Evolutionary conservation across 2,888 invertebrate species (phyloP).

Genomic region (Limnephilus rhombicus): DNA sequence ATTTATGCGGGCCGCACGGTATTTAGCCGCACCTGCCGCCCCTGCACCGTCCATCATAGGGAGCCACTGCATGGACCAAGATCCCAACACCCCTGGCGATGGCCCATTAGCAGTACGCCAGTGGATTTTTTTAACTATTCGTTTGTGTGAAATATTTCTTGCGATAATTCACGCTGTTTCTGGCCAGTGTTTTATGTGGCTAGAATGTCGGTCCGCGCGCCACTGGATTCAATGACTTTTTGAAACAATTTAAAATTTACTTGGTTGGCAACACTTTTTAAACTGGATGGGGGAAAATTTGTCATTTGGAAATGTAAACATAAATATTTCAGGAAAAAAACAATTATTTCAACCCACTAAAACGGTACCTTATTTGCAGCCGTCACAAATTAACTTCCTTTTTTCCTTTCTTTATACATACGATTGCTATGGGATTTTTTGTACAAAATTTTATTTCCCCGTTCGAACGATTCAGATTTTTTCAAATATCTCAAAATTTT

Average conservation of each 20-base stretch:
- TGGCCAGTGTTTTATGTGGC: slow-evolving; percentile 8
- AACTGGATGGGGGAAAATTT: background rate
- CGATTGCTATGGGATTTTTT: no score
- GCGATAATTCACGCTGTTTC: slow-evolving; percentile 31
- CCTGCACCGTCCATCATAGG: slow-evolving; percentile 65
- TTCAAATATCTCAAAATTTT: no score
- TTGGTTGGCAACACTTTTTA: no score
- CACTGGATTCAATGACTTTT: slow-evolving; percentile 2
- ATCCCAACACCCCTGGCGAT: slow-evolving; percentile 39
- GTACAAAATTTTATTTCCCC: no score
- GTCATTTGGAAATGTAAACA: background rate
- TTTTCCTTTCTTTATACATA: background rate
- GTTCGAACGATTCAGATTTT: no score
- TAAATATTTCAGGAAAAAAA: background rate
- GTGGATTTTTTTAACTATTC: slow-evolving; percentile 36
- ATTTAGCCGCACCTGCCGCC: slow-evolving; percentile 67
- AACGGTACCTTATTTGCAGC: background rate
- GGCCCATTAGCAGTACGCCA: slow-evolving; percentile 47
- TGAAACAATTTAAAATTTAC: background rate
- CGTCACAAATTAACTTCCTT: background rate
- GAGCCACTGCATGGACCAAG: slow-evolving; percentile 48
- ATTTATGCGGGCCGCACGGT: slow-evolving; percentile 66
- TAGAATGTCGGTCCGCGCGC: background rate
- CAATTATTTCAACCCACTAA: background rate
- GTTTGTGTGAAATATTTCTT: slow-evolving; percentile 39